Base-by-base conservation (phyloP, 2,113 vertebrate genomes). In the Catharus minimus region DNA sequence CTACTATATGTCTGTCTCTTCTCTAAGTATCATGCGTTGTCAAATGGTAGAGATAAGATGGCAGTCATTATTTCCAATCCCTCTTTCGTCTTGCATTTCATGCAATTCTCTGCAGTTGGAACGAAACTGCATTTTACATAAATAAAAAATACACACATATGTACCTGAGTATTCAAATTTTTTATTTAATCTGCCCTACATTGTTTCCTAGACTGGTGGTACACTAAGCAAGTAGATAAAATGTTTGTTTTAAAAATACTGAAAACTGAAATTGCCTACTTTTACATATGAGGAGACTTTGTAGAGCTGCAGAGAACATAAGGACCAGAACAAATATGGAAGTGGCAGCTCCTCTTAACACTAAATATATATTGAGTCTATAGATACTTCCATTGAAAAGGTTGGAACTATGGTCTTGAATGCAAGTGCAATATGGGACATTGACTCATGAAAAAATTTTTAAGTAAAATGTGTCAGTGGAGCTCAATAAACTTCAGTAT, bases 31-130 rank as follows among this genome's bases (percentile, higher is more conserved):
- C 9, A 9, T 8, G 1, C 65, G 9, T 22, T 74, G 5, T 44
- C 56, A n/a, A 22, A 39, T 36, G 56, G 6, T 64, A 1, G 0
- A 78, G 55, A 18, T 23, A 65, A 67, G 30, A 32, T 0, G 1
- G 22, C 3, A 74, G 19, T 60, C 15, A 10, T 61, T 69, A 46
- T 76, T 75, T 74, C 28, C 30, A 68, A 8, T 4, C 13, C 12
- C 60, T 67, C 10, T 72, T 49, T n/a, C 20, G 22, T 57, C 9
- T 44, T 38, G 36, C 2, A 33, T 76, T 62, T 75, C 9, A 24
- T 53, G 4, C 13, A 18, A 18, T 57, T 89, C 27, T 75, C 47
- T 72, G 20, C 28, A 57, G 41, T 62, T 76, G 33, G 30, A 89
- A 75, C 5, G 32, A 30, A 43, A 44, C 10, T 38, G 11, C 6